Percentiles rank a stretch among this genome's conserved stretches.
These are phyloP conservation scores for Gambusia holbrooki DNA, from an alignment of 2,113 vertebrate genomes.

Conservation along the genomic window DNA sequence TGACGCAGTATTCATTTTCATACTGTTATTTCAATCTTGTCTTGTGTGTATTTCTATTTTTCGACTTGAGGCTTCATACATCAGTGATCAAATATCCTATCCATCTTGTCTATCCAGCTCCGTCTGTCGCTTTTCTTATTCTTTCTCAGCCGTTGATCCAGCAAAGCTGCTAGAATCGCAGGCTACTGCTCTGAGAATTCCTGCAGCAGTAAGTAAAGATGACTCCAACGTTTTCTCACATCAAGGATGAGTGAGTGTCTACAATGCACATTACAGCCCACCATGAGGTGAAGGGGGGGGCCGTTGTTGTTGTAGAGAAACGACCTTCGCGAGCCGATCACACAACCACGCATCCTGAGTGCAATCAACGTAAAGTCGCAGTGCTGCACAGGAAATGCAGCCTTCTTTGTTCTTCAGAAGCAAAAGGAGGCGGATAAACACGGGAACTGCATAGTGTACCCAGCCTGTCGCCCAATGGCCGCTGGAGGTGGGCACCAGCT, in stretches of 20 bases:
- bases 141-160: background rate
- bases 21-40: background rate
- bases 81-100: background rate
- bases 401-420: too few relatives aligned
- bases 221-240: background rate
- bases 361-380: too few relatives aligned
- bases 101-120: background rate
- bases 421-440: too few relatives aligned
- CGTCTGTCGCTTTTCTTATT: background rate
- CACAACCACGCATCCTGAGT: too few relatives aligned
- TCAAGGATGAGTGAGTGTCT: conserved; percentile 1
- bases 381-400: too few relatives aligned
- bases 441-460: too few relatives aligned
- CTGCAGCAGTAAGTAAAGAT: background rate
- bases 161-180: background rate
- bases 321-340: too few relatives aligned
- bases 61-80: background rate
- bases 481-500: too few relatives aligned
- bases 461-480: too few relatives aligned
- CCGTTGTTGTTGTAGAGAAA: too few relatives aligned
- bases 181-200: background rate
- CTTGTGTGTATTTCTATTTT: background rate
- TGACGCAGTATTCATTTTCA: background rate
- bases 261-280: too few relatives aligned
- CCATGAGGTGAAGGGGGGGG: too few relatives aligned